phyloP scores from a whole-genome alignment of 2,888 invertebrate species.

The Acrobasis consociella region DNA sequence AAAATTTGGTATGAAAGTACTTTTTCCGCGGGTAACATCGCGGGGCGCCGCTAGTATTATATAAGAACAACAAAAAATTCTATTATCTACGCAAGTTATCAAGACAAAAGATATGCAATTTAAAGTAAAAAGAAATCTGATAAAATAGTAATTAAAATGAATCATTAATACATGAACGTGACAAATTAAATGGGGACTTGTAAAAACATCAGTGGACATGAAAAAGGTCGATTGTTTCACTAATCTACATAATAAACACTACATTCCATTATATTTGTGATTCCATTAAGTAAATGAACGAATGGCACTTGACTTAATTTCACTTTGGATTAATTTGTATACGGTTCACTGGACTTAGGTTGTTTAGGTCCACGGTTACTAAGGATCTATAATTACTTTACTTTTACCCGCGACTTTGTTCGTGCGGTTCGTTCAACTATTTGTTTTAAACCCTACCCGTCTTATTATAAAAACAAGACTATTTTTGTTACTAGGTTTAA shows the following conservation, averaged over 20 bases:
- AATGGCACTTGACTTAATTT: slow-evolving; percentile 23
- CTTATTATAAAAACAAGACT: too few relatives aligned
- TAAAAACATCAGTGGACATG: slow-evolving; percentile 11
- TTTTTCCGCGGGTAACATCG: too few relatives aligned
- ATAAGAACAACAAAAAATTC: too few relatives aligned
- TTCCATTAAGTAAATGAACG: slow-evolving; percentile 23
- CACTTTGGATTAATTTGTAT: slow-evolving; percentile 15
- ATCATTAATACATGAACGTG: neutral
- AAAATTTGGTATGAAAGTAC: too few relatives aligned
- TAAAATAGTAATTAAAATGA: neutral
- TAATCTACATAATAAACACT: slow-evolving; percentile 23
- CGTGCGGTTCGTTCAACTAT: too few relatives aligned
- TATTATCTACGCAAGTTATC: neutral
- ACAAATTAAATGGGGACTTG: slow-evolving; percentile 1
- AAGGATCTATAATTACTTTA: neutral
- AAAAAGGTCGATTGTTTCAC: slow-evolving; percentile 18
- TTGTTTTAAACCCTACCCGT: too few relatives aligned
- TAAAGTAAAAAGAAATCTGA: neutral
- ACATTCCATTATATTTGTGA: slow-evolving; percentile 18
- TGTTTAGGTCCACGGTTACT: neutral
- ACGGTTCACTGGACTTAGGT: neutral
- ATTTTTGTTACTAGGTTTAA: too few relatives aligned
- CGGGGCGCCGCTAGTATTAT: too few relatives aligned
- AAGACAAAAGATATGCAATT: neutral
- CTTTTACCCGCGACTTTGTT: neutral